phyloP scores from a whole-genome alignment of 1,140 invertebrate genomes.

The Pogonognathellus flavescens region DNA sequence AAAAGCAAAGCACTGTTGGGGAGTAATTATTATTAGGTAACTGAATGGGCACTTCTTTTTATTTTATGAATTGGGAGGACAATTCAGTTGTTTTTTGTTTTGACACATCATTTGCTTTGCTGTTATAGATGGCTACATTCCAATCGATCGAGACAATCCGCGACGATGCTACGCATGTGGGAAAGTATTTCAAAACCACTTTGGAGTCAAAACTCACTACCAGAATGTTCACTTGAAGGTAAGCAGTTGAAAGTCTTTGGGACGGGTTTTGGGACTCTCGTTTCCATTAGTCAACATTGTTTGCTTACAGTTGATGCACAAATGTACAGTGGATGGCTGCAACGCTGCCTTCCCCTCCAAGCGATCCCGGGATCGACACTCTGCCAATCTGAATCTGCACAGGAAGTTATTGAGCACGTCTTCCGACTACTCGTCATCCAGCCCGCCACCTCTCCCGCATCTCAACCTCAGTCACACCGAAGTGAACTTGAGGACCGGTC shows the following conservation, averaged over 20 bases:
- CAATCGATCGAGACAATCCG: constrained; percentile 65
- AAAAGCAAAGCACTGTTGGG: no score
- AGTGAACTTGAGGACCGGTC: no score
- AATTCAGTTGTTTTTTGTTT: not conserved
- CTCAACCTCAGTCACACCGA: not conserved
- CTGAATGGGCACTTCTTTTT: no score
- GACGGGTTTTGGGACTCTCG: not conserved
- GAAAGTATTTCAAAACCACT: constrained; percentile 94
- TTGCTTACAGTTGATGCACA: constrained; percentile 82
- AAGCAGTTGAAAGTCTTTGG: not conserved
- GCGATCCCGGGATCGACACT: constrained; percentile 91
- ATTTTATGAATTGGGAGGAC: no score
- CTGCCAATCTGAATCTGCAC: constrained; percentile 92
- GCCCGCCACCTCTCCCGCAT: not conserved
- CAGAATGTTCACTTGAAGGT: constrained; percentile 93
- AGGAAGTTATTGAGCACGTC: constrained; percentile 84
- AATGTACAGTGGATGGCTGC: constrained; percentile 94
- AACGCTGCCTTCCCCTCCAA: constrained; percentile 96
- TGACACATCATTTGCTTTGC: not conserved
- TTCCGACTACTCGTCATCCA: not conserved
- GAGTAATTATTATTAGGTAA: no score
- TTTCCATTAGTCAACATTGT: constrained; percentile 3
- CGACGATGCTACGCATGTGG: constrained; percentile 91
- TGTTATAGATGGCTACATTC: constrained; percentile 59
- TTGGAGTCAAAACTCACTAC: constrained; percentile 95